A percentile compares a stretch with the other conserved stretches of the same genome.
Conservation (phyloP, 2,113 vertebrate species). For the Origma solitaria region DNA sequence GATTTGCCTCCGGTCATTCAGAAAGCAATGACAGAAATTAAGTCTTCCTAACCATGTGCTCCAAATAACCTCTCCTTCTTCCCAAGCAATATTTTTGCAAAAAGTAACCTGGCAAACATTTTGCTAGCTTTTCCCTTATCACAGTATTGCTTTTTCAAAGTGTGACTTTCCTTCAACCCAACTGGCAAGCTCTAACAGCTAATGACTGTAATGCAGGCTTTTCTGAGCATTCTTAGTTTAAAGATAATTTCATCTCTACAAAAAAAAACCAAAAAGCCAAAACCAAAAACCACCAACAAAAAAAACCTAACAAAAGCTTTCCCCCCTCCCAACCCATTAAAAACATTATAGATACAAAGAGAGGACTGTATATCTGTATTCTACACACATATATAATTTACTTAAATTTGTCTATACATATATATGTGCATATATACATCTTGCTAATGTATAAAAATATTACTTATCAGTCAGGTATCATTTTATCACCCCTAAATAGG, state of each 20-base stretch:
- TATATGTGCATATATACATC: neutral
- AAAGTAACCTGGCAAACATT: neutral
- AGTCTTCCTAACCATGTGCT: neutral
- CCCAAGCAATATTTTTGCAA: neutral
- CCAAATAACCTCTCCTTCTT: neutral
- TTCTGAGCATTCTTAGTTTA: neutral
- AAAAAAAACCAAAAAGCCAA: neutral
- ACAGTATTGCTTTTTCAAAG: neutral
- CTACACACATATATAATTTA: neutral
- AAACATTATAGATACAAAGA: neutral
- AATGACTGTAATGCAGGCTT: conserved; percentile 14
- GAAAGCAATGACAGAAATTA: neutral
- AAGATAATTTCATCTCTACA: neutral
- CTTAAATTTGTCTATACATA: neutral
- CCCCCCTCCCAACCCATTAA: rapidly evolving
- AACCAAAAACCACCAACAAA: neutral
- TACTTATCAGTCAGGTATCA: neutral
- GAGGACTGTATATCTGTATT: neutral
- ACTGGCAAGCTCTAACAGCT: neutral
- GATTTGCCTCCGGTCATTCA: neutral
- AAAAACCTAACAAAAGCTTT: neutral
- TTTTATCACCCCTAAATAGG: neutral
- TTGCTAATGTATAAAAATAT: neutral
- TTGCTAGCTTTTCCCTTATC: neutral
- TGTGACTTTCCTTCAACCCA: neutral